Evolutionary conservation across 2,113 vertebrate genomes (phyloP).

Genomic region (Acrocephalus kingi): DNA sequence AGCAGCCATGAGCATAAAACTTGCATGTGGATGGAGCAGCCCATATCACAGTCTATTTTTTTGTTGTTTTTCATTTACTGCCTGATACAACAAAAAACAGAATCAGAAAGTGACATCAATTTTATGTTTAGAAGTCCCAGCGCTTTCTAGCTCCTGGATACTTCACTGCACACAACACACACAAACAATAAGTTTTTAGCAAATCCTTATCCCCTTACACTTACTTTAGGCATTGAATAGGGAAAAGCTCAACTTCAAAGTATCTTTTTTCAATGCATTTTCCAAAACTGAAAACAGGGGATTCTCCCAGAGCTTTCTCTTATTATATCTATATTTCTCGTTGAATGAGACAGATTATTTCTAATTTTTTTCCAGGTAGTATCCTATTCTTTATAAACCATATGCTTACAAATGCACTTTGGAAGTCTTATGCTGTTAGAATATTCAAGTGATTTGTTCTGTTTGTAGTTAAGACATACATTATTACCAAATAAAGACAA

Average conservation of each 20-base stretch:
- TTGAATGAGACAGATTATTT: not conserved
- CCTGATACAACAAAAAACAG: not conserved
- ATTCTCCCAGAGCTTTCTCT: not conserved
- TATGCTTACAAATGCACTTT: not conserved
- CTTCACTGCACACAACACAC: not conserved
- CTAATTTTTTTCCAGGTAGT: not conserved
- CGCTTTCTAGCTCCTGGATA: not conserved
- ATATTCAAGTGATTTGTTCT: not conserved
- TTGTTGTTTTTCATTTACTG: not conserved
- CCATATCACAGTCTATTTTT: not conserved
- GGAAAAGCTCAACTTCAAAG: not conserved
- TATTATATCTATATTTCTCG: not conserved
- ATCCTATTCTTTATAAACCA: not conserved
- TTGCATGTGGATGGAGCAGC: not conserved
- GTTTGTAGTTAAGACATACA: not conserved
- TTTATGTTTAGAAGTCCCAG: not conserved
- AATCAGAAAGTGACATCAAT: not conserved
- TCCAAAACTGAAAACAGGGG: not conserved
- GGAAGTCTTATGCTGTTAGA: not conserved
- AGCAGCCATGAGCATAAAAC: not conserved
- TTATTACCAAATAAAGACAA: not conserved
- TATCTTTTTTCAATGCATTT: not conserved
- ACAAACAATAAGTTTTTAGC: not conserved
- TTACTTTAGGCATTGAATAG: not conserved
- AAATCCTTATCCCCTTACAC: not conserved